Percentiles rank a stretch among this genome's conserved stretches.
These are phyloP conservation scores for Entosphenus tridentatus DNA, from an alignment of 2,113 vertebrate genomes.

Conservation along the genomic window DNA sequence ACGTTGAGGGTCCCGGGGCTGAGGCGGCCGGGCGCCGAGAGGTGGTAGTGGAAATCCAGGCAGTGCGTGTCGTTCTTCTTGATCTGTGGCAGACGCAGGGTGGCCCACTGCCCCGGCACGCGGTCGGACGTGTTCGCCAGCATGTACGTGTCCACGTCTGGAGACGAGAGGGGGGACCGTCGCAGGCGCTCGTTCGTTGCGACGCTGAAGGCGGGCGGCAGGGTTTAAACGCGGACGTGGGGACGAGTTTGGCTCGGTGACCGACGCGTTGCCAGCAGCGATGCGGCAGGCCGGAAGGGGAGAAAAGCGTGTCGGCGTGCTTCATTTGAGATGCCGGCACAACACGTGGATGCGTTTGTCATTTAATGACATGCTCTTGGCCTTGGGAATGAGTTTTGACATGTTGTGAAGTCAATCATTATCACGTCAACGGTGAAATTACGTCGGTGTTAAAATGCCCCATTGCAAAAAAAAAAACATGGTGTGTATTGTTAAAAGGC, in stretches of 20 bases:
- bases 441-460: no score
- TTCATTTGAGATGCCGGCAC: not conserved
- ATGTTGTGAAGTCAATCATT: no score
- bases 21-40: conserved; percentile 54
- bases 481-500: no score
- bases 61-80: conserved; percentile 84
- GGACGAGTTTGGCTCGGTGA: not conserved
- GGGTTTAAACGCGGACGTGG: not conserved
- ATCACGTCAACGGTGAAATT: no score
- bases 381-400: no score
- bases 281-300: not conserved
- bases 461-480: no score
- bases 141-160: not conserved
- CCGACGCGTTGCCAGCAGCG: not conserved
- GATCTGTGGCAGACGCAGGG: not conserved
- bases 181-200: not conserved
- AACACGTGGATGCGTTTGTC: not conserved
- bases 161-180: not conserved
- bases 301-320: not conserved
- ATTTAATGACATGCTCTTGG: no score
- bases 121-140: not conserved
- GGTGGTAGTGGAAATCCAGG: conserved; percentile 84
- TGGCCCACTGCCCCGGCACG: conserved; percentile 1
- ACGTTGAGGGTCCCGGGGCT: conserved; percentile 70
- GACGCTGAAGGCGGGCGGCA: not conserved